These are phyloP conservation scores for Tenebrio molitor DNA, from an alignment of 1,140 invertebrate species.

Conservation along the genomic window DNA sequence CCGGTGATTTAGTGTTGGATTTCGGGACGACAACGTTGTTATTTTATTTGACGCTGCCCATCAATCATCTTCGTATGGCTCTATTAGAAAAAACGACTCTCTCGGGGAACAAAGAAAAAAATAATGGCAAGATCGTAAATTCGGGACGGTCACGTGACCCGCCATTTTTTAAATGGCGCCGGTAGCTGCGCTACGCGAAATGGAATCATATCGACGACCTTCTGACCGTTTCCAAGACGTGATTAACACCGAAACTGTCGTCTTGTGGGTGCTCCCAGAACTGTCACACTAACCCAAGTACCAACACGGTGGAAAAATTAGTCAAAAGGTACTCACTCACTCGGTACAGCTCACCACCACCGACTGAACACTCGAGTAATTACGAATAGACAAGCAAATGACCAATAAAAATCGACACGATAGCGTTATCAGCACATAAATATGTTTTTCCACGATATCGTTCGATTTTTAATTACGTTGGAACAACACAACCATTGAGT, in stretches of 20 bases:
- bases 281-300: too few relatives aligned
- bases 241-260: too few relatives aligned
- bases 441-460: conserved; percentile 32
- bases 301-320: background rate
- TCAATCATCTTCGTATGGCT: conserved; percentile 11
- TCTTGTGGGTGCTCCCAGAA: too few relatives aligned
- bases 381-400: conserved; percentile 4
- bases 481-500: conserved; percentile 13
- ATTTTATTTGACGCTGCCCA: background rate
- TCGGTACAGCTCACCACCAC: conserved; percentile 5
- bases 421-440: conserved; percentile 18
- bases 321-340: background rate
- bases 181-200: too few relatives aligned
- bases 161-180: too few relatives aligned
- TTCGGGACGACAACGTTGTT: conserved; percentile 28
- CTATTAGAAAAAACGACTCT: background rate
- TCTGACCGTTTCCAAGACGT: too few relatives aligned
- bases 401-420: conserved; percentile 20
- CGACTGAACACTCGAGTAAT: conserved; percentile 18
- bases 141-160: too few relatives aligned
- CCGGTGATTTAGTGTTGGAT: conserved; percentile 25
- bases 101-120: background rate
- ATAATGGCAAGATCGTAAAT: too few relatives aligned
- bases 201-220: too few relatives aligned
- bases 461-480: conserved; percentile 22